Base-by-base conservation (phyloP, 92 coral and sea anemone genomes). In the Pocillopora grandis region DNA sequence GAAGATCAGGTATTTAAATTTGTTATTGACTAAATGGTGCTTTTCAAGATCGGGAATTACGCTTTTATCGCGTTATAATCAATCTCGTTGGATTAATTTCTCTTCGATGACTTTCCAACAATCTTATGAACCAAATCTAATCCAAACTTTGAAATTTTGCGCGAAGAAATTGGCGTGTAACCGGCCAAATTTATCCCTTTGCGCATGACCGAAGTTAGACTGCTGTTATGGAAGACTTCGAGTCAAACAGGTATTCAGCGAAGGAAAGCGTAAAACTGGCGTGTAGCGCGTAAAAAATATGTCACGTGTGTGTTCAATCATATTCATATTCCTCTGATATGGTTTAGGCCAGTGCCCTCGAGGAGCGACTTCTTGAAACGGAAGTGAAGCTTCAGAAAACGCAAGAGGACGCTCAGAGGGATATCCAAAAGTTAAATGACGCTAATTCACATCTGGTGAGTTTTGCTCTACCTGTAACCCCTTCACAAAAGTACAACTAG, bases 401-500 rank as follows among this genome's bases (percentile, higher is more conserved):
- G 23, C 88, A 89, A 77, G 91, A 74, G 18, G 94, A 89, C 63
- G 80, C 90, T 16, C 93, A 88, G 33, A 82, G 63, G 71, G 79
- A 79, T 67, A 75, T 91, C 48, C 84, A 89, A 65, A 75, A 33
- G 42, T 87, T 92, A 69, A 83, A 87, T 66, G 95, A 91, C 20
- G 75, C 91, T 18, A 92, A 86, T 64, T 78, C 84, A 8, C 88
- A 90, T 21, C 88, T 88, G 93, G 98, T 94, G 84, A 84, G 95
- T 81, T 15, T 10, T 59, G 5, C 27, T 71, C 13, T 12, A 20
- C 48, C 6, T 67, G 20, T 23, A 10, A 27, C 0, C n/a, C 35
- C 31, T 67, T 67, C 7, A 10, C 10, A 23, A 12, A 5, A n/a
- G 21, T 13, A 1, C 11, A 21, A 66, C 27, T 20, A 66, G n/a